Conservation (phyloP, 2,113 vertebrate genomes). For the Equus przewalskii region DNA sequence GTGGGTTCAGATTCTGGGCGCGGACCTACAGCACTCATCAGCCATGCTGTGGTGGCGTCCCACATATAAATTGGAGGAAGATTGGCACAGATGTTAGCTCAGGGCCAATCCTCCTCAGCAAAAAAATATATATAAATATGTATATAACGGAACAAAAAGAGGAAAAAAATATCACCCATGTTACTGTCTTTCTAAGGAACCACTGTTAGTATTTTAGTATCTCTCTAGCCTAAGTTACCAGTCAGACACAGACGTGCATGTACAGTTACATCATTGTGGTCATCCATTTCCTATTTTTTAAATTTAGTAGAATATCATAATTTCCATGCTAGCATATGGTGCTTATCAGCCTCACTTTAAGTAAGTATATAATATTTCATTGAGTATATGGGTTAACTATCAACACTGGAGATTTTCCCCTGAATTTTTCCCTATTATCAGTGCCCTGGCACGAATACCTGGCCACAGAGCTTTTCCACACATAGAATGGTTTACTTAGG, state of each 20-base stretch:
- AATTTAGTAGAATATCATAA: background rate
- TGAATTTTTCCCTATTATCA: background rate
- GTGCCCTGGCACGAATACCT: background rate
- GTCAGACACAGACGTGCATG: accelerated
- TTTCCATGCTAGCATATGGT: accelerated
- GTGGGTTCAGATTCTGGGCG: too few relatives aligned
- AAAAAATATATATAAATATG: too few relatives aligned
- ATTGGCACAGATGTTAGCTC: too few relatives aligned
- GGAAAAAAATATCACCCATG: background rate
- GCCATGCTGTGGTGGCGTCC: too few relatives aligned
- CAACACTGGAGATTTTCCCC: accelerated
- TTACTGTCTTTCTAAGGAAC: background rate
- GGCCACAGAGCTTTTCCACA: background rate
- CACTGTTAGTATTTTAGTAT: background rate
- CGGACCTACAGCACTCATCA: too few relatives aligned
- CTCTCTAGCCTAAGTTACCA: too few relatives aligned
- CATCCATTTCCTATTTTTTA: accelerated
- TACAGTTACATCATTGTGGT: accelerated
- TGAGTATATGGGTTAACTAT: background rate
- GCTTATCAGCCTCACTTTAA: too few relatives aligned
- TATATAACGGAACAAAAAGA: too few relatives aligned
- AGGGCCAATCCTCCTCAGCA: too few relatives aligned
- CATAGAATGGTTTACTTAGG: background rate
- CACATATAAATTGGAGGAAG: too few relatives aligned
- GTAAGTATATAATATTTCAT: background rate